These are phyloP conservation scores for Chloroceryle amazona DNA, from an alignment of 2,797 vertebrate species.

Conservation along the genomic window DNA sequence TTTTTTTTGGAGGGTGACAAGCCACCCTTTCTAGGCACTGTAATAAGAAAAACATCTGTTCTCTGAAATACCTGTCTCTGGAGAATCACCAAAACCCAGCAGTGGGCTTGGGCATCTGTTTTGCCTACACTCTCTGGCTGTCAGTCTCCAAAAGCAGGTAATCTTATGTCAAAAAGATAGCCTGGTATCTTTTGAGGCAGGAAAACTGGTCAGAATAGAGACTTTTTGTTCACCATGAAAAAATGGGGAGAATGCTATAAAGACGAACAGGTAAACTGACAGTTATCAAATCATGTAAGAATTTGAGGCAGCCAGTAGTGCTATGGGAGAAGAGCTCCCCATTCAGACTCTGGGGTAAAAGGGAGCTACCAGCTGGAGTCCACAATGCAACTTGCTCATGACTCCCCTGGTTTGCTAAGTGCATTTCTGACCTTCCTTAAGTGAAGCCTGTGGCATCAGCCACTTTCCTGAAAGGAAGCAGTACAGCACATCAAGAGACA, in stretches of 20 bases:
- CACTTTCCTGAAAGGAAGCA: neutral
- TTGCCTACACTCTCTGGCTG: neutral
- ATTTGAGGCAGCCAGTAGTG: rapidly evolving
- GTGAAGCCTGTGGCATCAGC: neutral
- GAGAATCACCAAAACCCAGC: neutral
- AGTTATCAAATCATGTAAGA: neutral
- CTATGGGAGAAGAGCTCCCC: too few relatives aligned
- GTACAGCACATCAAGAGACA: neutral
- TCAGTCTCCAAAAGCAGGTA: neutral
- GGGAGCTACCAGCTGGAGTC: too few relatives aligned
- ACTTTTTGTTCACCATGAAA: neutral
- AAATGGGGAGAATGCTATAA: neutral
- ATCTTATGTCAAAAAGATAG: neutral
- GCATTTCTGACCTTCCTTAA: neutral
- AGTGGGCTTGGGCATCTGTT: neutral
- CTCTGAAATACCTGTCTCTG: neutral
- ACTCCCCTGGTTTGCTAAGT: neutral
- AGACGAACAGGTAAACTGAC: neutral
- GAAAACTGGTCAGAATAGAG: neutral
- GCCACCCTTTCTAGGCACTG: neutral
- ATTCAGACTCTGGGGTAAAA: neutral
- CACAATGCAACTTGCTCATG: neutral
- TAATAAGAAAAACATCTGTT: neutral
- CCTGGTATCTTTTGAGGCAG: neutral
- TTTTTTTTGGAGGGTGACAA: neutral